These are phyloP conservation scores for Theristicus caerulescens DNA, from an alignment of 2,113 vertebrate genomes.

Conservation along the genomic window DNA sequence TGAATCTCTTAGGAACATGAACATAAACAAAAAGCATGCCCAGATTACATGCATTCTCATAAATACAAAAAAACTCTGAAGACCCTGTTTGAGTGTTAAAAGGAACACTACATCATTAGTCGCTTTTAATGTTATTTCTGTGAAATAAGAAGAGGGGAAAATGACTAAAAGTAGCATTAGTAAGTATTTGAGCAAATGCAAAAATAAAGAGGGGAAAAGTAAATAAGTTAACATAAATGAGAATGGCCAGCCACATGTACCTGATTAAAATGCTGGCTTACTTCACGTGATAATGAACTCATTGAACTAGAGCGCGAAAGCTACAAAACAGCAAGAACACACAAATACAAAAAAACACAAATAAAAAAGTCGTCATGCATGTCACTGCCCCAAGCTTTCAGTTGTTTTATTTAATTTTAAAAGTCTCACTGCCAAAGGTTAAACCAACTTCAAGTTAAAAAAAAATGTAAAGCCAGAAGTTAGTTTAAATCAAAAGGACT, in stretches of 20 bases:
- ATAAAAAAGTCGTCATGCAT: conserved; percentile 73
- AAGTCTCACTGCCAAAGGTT: background rate
- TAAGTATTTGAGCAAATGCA: background rate
- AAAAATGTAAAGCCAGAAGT: conserved; percentile 14
- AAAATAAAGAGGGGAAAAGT: background rate
- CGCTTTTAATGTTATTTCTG: background rate
- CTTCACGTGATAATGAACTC: conserved; percentile 97
- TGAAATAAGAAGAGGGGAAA: background rate
- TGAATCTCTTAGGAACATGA: background rate
- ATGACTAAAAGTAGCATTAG: conserved; percentile 48
- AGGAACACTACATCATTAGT: conserved; percentile 43
- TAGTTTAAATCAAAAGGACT: conserved; percentile 40
- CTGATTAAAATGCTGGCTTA: conserved; percentile 98
- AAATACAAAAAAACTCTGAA: background rate
- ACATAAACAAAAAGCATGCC: conserved; percentile 44
- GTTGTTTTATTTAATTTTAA: background rate
- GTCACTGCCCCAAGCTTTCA: conserved; percentile 66
- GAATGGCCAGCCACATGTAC: conserved; percentile 84
- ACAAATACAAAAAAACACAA: conserved; percentile 74
- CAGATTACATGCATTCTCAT: conserved; percentile 26
- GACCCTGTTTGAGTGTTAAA: conserved; percentile 42
- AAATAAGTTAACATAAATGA: conserved; percentile 23
- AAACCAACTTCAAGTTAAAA: background rate
- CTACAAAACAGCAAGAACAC: conserved; percentile 86
- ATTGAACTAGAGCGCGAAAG: conserved; percentile 97